Conservation (phyloP, 2,797 vertebrate genomes). For the Rhinichthys osculus region DNA sequence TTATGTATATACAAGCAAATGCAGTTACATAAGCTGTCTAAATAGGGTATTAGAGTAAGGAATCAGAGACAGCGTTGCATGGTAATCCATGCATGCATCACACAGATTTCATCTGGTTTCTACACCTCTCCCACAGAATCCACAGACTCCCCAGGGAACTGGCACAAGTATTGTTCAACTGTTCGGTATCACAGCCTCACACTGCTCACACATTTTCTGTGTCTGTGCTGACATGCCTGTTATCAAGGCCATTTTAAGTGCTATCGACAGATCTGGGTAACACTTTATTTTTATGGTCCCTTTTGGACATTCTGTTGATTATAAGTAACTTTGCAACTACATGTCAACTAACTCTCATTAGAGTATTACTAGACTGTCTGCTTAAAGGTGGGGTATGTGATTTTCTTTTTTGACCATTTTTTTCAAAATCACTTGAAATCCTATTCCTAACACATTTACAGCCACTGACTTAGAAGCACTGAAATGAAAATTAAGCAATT, state of each 20-base stretch:
- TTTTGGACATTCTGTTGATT: too few species aligned
- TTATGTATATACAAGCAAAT: slow-evolving; percentile 48
- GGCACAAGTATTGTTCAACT: slow-evolving; percentile 21
- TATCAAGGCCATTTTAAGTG: slow-evolving; percentile 23
- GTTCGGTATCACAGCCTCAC: slow-evolving; percentile 8
- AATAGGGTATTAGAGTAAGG: slow-evolving; percentile 10
- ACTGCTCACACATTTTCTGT: slow-evolving; percentile 2
- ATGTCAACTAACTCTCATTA: too few species aligned
- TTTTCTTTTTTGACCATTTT: too few species aligned
- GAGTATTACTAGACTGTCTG: too few species aligned
- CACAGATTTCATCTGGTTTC: slow-evolving; percentile 41
- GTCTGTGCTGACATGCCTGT: slow-evolving; percentile 17
- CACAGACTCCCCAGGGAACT: slow-evolving; percentile 11
- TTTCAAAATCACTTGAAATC: too few species aligned
- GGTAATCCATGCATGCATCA: slow-evolving; percentile 35
- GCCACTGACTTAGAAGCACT: too few species aligned
- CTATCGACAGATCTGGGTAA: too few species aligned
- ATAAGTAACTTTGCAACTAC: too few species aligned
- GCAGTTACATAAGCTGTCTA: slow-evolving; percentile 50
- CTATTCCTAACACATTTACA: too few species aligned
- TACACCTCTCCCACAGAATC: slow-evolving; percentile 24
- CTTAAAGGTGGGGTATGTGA: too few species aligned
- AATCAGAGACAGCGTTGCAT: slow-evolving; percentile 21
- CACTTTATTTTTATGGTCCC: too few species aligned
- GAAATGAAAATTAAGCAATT: too few species aligned